Conservation (phyloP, 2,113 vertebrate species). For the Atherinomorus stipes region DNA sequence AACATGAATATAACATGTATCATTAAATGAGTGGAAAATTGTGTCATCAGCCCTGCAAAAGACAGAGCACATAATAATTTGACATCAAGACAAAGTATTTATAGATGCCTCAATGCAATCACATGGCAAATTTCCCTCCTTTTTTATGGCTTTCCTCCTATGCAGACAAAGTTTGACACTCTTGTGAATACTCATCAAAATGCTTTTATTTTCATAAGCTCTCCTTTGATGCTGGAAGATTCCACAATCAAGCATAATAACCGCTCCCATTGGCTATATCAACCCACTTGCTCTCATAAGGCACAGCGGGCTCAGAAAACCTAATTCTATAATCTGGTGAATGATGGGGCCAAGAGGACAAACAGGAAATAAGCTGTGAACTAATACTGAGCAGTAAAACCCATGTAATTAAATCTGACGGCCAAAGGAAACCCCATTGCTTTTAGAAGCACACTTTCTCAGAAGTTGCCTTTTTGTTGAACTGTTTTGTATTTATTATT, state of each 20-base stretch:
- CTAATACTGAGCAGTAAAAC: slow-evolving; percentile 60
- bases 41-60: background rate
- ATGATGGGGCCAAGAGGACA: slow-evolving; percentile 73
- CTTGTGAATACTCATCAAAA: slow-evolving; percentile 45
- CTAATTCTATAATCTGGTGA: slow-evolving; percentile 75
- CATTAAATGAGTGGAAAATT: slow-evolving; percentile 8
- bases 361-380: slow-evolving; percentile 69
- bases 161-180: slow-evolving; percentile 27
- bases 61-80: slow-evolving; percentile 11
- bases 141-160: slow-evolving; percentile 29
- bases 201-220: slow-evolving; percentile 52
- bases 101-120: slow-evolving; percentile 24
- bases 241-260: slow-evolving; percentile 62
- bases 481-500: slow-evolving; percentile 27
- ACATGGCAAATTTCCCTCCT: background rate
- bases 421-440: slow-evolving; percentile 39
- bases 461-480: slow-evolving; percentile 37
- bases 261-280: slow-evolving; percentile 66
- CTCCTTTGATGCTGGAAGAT: slow-evolving; percentile 67
- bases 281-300: slow-evolving; percentile 47
- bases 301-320: slow-evolving; percentile 64
- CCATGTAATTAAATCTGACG: slow-evolving; percentile 74
- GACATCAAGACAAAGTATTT: slow-evolving; percentile 27
- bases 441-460: slow-evolving; percentile 52
- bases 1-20: slow-evolving; percentile 1